Conservation (phyloP, 2,888 invertebrate species). For the Bellardia bayeri region DNA sequence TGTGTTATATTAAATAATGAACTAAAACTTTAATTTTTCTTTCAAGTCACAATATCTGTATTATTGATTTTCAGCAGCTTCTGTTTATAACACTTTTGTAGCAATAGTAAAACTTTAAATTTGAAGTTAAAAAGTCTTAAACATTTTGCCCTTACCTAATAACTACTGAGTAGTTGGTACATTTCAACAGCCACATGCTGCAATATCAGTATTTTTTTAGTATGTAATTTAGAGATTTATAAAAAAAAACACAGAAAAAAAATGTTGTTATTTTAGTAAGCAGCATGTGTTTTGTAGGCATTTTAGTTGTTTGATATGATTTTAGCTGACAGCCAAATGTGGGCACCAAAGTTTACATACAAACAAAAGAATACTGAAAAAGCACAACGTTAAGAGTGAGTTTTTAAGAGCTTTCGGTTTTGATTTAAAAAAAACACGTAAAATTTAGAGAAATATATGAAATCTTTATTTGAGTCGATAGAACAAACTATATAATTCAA, state of each 20-base stretch:
- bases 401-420: neutral
- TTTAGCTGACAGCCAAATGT: slow-evolving; percentile 63
- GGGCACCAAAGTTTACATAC: neutral
- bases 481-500: too few species aligned
- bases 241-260: slow-evolving; percentile 25
- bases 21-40: too few species aligned
- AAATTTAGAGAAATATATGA: too few species aligned
- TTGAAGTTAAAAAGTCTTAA: too few species aligned
- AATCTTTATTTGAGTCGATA: too few species aligned
- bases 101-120: neutral
- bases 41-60: too few species aligned
- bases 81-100: too few species aligned
- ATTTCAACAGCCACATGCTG: slow-evolving; percentile 61
- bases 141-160: slow-evolving; percentile 17
- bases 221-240: slow-evolving; percentile 68
- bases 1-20: too few species aligned
- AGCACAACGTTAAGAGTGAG: slow-evolving; percentile 15
- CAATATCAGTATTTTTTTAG: slow-evolving; percentile 51
- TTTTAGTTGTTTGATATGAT: slow-evolving; percentile 66
- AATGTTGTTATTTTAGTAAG: slow-evolving; percentile 56
- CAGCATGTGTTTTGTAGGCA: slow-evolving; percentile 72
- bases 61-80: too few species aligned
- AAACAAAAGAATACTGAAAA: neutral
- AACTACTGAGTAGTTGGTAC: slow-evolving; percentile 40
- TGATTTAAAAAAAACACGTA: too few species aligned